Evolutionary conservation across 2,113 vertebrate genomes (phyloP).

Genomic region (Athene cunicularia): DNA sequence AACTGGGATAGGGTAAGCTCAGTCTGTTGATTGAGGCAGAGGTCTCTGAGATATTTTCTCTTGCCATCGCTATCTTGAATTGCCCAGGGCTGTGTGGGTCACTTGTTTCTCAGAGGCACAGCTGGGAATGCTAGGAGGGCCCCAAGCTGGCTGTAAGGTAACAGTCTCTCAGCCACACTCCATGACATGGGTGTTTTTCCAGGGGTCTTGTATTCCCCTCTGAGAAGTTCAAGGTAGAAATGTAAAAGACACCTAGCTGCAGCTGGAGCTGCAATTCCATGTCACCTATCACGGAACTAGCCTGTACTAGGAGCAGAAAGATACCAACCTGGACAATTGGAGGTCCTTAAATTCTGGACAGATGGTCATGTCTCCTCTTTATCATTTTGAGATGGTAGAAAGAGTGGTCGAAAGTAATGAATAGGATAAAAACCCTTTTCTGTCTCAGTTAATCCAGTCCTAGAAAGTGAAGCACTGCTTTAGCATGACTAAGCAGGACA

Average conservation of each 20-base stretch:
- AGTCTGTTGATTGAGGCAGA: background rate
- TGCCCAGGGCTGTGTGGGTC: background rate
- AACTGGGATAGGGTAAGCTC: background rate
- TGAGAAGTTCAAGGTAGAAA: background rate
- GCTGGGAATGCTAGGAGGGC: background rate
- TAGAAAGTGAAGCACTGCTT: background rate
- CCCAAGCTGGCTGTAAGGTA: background rate
- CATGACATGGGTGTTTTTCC: background rate
- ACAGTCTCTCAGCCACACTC: background rate
- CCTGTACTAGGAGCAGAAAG: background rate
- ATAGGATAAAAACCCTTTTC: background rate
- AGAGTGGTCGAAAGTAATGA: background rate
- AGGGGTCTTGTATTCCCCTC: background rate
- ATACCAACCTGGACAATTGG: background rate
- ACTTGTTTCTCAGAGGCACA: background rate
- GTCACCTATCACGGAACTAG: background rate
- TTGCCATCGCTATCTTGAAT: background rate
- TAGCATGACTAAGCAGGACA: fast-evolving
- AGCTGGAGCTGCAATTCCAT: background rate
- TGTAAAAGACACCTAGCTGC: background rate
- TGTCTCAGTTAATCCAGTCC: background rate
- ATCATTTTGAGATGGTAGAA: background rate
- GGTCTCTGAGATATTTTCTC: background rate
- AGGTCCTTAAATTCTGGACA: background rate
- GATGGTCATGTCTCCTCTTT: background rate